Percentiles rank a stretch among this genome's conserved stretches.
These are phyloP conservation scores for Eurystomus gularis DNA, from an alignment of 2,113 vertebrate genomes.

Conservation along the genomic window DNA sequence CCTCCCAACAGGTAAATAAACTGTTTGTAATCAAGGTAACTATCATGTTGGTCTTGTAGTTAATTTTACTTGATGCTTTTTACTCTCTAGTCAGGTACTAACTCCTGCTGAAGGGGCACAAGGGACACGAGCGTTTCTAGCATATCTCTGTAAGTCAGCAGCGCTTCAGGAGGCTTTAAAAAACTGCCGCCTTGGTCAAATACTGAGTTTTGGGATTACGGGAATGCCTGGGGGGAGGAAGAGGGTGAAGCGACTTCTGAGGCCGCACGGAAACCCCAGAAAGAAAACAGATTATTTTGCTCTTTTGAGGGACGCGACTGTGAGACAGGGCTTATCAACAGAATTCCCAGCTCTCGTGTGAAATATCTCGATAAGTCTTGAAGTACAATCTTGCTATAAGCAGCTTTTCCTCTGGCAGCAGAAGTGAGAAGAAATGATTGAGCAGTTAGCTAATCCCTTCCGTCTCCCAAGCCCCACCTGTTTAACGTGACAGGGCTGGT, in stretches of 20 bases:
- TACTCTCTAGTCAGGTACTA: neutral
- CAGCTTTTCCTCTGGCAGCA: constrained; percentile 46
- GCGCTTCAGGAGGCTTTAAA: neutral
- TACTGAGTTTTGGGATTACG: neutral
- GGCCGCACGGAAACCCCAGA: neutral
- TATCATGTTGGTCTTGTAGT: neutral
- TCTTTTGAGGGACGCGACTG: constrained; percentile 14
- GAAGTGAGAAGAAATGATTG: neutral
- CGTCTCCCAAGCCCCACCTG: neutral
- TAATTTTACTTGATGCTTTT: neutral
- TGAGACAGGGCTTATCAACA: constrained; percentile 23
- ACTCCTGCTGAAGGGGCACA: neutral
- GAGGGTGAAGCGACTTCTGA: neutral
- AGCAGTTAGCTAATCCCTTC: constrained; percentile 19
- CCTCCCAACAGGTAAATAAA: neutral
- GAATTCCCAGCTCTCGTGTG: constrained; percentile 27
- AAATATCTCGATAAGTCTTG: constrained; percentile 33
- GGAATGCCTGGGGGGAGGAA: neutral
- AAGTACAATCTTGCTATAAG: constrained; percentile 29
- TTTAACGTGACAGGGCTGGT: neutral
- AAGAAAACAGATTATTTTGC: constrained; percentile 5
- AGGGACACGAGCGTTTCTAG: neutral
- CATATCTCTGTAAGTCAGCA: neutral
- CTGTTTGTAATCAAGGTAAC: neutral
- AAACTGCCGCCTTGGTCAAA: neutral